phyloP scores from a whole-genome alignment of 2,113 vertebrate species.

The Sterrhoptilus dennistouni region DNA sequence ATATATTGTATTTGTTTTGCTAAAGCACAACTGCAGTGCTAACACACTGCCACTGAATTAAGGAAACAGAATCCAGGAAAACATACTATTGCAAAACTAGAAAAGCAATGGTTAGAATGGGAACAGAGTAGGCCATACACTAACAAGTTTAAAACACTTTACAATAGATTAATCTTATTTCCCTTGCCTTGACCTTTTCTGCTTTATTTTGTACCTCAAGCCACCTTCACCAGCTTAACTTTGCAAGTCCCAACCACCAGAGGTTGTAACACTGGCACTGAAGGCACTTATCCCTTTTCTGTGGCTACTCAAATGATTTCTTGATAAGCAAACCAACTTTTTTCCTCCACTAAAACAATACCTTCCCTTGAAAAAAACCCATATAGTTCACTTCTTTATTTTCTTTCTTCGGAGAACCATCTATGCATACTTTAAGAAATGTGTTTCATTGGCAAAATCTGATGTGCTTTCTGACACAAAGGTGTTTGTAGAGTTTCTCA shows the following conservation, averaged over 20 bases:
- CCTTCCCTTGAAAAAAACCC: not conserved
- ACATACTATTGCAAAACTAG: not conserved
- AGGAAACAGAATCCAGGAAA: not conserved
- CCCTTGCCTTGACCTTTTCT: not conserved
- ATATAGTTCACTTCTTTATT: not conserved
- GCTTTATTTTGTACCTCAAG: not conserved
- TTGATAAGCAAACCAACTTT: not conserved
- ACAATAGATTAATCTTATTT: not conserved
- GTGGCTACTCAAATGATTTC: not conserved
- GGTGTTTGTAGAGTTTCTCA: not conserved
- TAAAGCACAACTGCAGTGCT: not conserved
- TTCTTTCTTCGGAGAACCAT: not conserved
- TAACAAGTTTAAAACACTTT: not conserved
- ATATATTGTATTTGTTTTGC: not conserved
- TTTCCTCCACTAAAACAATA: not conserved
- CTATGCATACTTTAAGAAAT: not conserved
- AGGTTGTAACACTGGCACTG: not conserved
- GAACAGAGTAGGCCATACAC: rapidly evolving
- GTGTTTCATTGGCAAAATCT: not conserved
- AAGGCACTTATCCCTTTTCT: not conserved
- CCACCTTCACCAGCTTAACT: not conserved
- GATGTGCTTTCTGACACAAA: not conserved
- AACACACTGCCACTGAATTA: not conserved
- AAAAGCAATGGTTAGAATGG: not conserved
- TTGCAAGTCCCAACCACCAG: not conserved